These are phyloP conservation scores for Drosophila ustulata DNA, from an alignment of 2,888 invertebrate genomes.

Conservation along the genomic window DNA sequence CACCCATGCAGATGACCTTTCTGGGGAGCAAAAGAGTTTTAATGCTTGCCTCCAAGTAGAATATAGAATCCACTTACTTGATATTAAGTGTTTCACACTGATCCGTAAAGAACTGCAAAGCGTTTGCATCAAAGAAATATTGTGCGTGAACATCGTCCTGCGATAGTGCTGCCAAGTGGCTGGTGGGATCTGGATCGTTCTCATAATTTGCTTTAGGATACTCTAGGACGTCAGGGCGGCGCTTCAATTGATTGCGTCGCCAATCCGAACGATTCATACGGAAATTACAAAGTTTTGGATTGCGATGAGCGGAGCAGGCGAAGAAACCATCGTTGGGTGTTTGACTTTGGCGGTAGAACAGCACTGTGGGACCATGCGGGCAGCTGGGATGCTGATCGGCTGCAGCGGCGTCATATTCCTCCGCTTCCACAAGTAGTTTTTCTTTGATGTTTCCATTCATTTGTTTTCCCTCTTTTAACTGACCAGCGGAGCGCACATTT, in stretches of 20 bases:
- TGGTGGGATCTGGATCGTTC: slow-evolving; percentile 86
- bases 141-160: slow-evolving; percentile 94
- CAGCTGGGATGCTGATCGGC: slow-evolving; percentile 89
- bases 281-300: slow-evolving; percentile 91
- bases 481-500: slow-evolving; percentile 19
- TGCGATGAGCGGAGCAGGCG: slow-evolving; percentile 94
- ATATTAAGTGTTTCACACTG: slow-evolving; percentile 88
- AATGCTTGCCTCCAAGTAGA: background rate
- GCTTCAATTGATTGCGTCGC: slow-evolving; percentile 9
- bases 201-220: slow-evolving; percentile 37
- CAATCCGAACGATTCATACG: slow-evolving; percentile 85
- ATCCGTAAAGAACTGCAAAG: slow-evolving; percentile 88
- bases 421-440: slow-evolving; percentile 63
- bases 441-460: slow-evolving; percentile 32
- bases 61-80: slow-evolving; percentile 84
- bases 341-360: slow-evolving; percentile 87
- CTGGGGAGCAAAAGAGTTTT: slow-evolving; percentile 80
- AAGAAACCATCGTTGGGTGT: slow-evolving; percentile 86
- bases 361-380: slow-evolving; percentile 91
- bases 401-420: slow-evolving; percentile 86
- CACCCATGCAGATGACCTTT: slow-evolving; percentile 93
- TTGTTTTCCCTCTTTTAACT: slow-evolving; percentile 3
- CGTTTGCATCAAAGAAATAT: slow-evolving; percentile 91
- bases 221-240: background rate
- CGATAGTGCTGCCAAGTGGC: slow-evolving; percentile 89